phyloP scores from a whole-genome alignment of 2,888 invertebrate genomes.

The Agonopterix alstromeriana region DNA sequence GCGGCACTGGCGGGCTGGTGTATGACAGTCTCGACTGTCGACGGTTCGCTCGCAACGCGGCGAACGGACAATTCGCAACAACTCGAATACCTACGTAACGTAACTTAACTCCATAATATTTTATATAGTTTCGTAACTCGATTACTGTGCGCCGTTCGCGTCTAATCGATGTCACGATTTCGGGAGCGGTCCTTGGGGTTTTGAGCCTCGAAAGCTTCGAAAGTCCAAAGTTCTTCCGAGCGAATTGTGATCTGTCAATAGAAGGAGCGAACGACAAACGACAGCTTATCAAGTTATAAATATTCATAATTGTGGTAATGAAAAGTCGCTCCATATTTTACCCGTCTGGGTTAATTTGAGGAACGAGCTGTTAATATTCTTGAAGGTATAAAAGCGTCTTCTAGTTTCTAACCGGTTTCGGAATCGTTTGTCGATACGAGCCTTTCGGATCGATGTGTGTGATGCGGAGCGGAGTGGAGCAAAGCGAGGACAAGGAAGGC shows the following conservation, averaged over 20 bases:
- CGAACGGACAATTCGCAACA: constrained; percentile 58
- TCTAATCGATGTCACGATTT: constrained; percentile 68
- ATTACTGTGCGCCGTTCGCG: constrained; percentile 57
- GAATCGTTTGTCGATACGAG: background rate
- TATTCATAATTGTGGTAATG: constrained; percentile 52
- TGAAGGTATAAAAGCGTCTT: background rate
- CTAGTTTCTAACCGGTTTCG: constrained; percentile 3
- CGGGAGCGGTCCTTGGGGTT: constrained; percentile 49
- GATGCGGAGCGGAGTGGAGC: background rate
- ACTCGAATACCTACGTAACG: constrained; percentile 45
- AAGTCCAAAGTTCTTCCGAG: background rate
- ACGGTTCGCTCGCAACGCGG: constrained; percentile 16
- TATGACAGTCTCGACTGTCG: background rate
- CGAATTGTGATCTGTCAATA: constrained; percentile 20
- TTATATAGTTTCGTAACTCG: constrained; percentile 70
- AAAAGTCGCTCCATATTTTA: constrained; percentile 50
- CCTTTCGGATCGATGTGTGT: background rate
- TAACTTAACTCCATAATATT: constrained; percentile 72
- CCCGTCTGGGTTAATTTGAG: constrained; percentile 29
- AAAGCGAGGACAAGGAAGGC: background rate
- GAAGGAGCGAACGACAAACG: constrained; percentile 29
- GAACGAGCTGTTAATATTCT: background rate
- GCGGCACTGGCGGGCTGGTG: constrained; percentile 11
- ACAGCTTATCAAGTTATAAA: constrained; percentile 34
- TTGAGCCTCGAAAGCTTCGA: constrained; percentile 6